Conservation (phyloP, 2,888 invertebrate genomes). For the Julus scanicus region DNA sequence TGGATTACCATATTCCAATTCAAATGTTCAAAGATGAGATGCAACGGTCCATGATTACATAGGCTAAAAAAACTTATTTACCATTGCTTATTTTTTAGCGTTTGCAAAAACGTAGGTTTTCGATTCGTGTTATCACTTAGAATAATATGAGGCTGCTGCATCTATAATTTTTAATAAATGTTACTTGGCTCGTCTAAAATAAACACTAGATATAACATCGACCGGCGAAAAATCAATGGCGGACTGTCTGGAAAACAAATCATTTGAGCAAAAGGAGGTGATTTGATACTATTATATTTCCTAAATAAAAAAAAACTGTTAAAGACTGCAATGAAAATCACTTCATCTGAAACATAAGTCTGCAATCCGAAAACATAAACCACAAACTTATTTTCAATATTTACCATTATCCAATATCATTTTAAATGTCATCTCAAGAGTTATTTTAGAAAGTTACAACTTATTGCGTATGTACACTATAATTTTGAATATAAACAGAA, state of each 20-base stretch:
- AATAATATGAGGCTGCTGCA: background rate
- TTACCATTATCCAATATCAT: background rate
- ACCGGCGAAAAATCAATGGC: background rate
- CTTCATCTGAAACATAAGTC: background rate
- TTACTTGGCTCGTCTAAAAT: background rate
- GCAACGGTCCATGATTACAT: background rate
- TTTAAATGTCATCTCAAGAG: background rate
- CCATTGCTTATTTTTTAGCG: background rate
- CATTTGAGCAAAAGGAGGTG: background rate
- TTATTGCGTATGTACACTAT: too few species aligned
- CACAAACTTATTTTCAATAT: background rate
- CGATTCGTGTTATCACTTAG: background rate
- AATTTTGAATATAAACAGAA: too few species aligned
- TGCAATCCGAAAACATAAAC: background rate
- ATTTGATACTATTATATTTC: background rate
- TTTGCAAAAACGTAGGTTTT: background rate
- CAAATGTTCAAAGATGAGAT: background rate
- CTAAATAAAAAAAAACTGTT: background rate
- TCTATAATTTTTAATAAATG: conserved; percentile 20
- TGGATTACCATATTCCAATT: background rate
- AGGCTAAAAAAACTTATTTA: background rate
- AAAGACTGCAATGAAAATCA: background rate
- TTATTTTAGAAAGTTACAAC: background rate
- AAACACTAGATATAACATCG: background rate
- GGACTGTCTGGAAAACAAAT: background rate